These are phyloP conservation scores for Porites lobata DNA, from an alignment of 92 coral and sea anemone species.

Conservation along the genomic window DNA sequence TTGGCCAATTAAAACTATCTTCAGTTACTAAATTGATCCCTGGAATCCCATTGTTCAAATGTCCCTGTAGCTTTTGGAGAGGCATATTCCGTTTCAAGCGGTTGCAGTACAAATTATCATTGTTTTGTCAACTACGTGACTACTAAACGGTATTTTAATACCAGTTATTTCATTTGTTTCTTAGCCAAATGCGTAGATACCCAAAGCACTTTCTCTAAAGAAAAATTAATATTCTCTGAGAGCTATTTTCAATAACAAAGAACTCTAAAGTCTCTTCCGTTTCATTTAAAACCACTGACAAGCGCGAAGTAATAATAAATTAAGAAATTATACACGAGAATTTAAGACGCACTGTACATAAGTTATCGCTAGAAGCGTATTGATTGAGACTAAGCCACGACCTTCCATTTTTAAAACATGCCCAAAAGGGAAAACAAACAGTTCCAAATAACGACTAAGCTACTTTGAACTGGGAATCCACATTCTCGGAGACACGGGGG, in stretches of 20 bases:
- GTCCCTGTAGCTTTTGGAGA: no score
- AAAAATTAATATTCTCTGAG: neutral
- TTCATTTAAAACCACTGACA: neutral
- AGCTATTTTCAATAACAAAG: neutral
- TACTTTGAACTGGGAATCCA: no score
- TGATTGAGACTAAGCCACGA: no score
- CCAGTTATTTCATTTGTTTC: conserved; percentile 21
- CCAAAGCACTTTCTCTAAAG: conserved; percentile 18
- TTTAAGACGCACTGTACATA: neutral
- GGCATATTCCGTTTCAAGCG: neutral
- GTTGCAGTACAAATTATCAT: neutral
- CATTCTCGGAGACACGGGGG: no score
- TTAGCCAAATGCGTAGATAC: conserved; percentile 16
- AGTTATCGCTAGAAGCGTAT: neutral
- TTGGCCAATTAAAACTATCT: no score
- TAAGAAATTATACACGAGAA: conserved; percentile 11
- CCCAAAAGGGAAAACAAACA: no score
- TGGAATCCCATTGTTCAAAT: no score
- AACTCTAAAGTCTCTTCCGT: neutral
- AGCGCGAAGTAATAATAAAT: conserved; percentile 27
- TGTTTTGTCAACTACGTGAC: conserved; percentile 51
- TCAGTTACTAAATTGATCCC: no score
- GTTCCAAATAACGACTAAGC: no score
- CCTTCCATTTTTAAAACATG: no score
- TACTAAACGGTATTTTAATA: conserved; percentile 70